Evolutionary conservation across 2,888 invertebrate species (phyloP), one percentile per base, ranked within the genome.

Genomic region (Phasia obesa): DNA sequence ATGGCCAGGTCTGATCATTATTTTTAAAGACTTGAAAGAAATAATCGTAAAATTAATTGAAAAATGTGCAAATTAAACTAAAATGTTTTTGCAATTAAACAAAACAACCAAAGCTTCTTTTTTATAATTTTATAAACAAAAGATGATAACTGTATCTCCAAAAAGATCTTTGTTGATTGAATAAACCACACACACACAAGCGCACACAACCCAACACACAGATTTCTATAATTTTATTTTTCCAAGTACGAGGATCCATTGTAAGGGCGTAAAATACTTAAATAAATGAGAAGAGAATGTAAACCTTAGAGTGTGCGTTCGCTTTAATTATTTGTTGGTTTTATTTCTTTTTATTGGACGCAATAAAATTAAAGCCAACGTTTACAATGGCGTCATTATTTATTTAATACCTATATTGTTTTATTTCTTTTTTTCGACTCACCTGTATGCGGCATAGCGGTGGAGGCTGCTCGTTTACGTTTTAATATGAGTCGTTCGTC

Each of bases 361-460:
- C 57, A 76, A 83, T 83, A 83, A 83, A 76, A 79, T 57, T 79
- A 23, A 76, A 71, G 59, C 42, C 38, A 79, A 71, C 60, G 71
- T 65, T 79, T 71, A 79, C 75, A 79, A 70, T 79, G 83, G 83
- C 83, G 83, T 83, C 83, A 76, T 76, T 83, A 67, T 70, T 60
- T 60, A 42, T 67, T 78, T 64, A 38, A 49, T 67, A 19, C 7
- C 6, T 70, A 19, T 38, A 42, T n/a, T 15, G 47, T 65, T 62
- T 74, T 19, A 44, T 53, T 55, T 60, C 35, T 13, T 23, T 60
- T 38, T 67, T 70, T 70, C 49, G 15, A 79, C 83, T 79, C 75
- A 83, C 83, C 83, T 83, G 83, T 83, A 60, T 83, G 83, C 67
- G 83, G 83, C 83, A 83, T 83, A 31, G 23, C 4, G 69, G 49